Base-by-base conservation (phyloP, 2,113 vertebrate species). In the Lepidothrix coronata region DNA sequence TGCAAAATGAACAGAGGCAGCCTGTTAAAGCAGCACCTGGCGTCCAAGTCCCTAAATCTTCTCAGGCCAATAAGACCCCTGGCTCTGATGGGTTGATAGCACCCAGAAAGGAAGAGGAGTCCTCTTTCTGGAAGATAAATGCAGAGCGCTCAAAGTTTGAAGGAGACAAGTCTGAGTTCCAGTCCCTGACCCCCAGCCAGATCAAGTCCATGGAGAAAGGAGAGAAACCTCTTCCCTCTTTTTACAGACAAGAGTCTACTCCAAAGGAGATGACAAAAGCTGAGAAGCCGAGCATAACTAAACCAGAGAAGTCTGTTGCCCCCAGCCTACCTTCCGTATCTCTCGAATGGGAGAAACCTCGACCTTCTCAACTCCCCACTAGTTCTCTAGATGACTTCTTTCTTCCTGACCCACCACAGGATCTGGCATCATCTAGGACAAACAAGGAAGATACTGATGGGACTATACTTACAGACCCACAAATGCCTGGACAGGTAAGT, bases 141-240 rank as follows among this genome's bases (percentile, higher is more conserved):
- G 98, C 99, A 0, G 99, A 99, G 96, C 98, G 99, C 78, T 99
- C 99, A 0, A 98, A 98, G 63, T 98, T 98, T 67, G 99, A 99
- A 91, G 99, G 99, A 13, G 98, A 98, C 24, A 98, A 99, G 81
- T 98, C 98, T 0, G 98, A 99, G 62, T 99, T 99, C 97, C 98
- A 98, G 92, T 99, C 99, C 1, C 96, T 99, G 73, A 99, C 99
- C 4, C 99, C 99, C 25, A 99, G 99, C 94, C 99, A 99, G 97
- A 99, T 99, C 96, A 99, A 99, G 94, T 99, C 99, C 52, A 97
- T 99, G 87, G 99, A 99, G 97, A 99, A 99, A 93, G 99, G 99
- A 71, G 99, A 99, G 96, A 99, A 99, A 95, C 95, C 98, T 22
- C 96, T 99, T 87, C 98, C 99, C 5, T 98, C 98, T 19, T 99